Evolutionary conservation across 2,797 vertebrate species (phyloP), one percentile per base, ranked within the genome.

Genomic region (Hyperoplus immaculatus): DNA sequence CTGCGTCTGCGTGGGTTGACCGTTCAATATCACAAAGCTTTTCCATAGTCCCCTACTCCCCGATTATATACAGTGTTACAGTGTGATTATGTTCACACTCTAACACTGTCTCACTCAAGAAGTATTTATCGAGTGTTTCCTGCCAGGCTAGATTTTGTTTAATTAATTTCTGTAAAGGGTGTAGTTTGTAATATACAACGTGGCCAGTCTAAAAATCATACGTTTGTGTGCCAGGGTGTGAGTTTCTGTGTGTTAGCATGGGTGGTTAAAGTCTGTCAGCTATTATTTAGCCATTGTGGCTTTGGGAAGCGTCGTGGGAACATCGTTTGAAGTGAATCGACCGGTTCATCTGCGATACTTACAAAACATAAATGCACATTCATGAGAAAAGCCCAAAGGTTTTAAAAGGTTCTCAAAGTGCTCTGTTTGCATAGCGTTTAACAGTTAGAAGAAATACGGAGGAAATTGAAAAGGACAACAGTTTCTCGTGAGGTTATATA

Each of bases 211-310:
- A 21, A 78, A 82, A 69, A 69, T 4, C n/a, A n/a, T 63, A 11
- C 38, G 46, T 78, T 43, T 57, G 46, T 69, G 43, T 77, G 62
- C 69, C 77, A 77, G 81, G 57, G 36, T 78, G 71, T 78, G 66
- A 55, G 62, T 84, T 82, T 80, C 14, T 80, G 68, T 69, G 57
- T 83, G 55, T 74, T 64, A 70, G 71, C 84, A 87, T 80, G 50
- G 6, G 55, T 29, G 29, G 42, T 78, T 75, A 57, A 59, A 68
- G 77, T 88, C 81, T 78, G 65, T 86, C 75, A 73, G 81, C 75
- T 88, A 89, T 91, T 91, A 94, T 91, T 92, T 88, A 75, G 82
- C 68, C 72, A 88, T 89, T 89, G 84, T 88, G 89, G 85, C 53
- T 85, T 29, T 85, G 88, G 85, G 76, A 81, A 83, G 87, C 64